Conservation (phyloP, 1,140 invertebrate species). For the Homalodisca vitripennis region DNA sequence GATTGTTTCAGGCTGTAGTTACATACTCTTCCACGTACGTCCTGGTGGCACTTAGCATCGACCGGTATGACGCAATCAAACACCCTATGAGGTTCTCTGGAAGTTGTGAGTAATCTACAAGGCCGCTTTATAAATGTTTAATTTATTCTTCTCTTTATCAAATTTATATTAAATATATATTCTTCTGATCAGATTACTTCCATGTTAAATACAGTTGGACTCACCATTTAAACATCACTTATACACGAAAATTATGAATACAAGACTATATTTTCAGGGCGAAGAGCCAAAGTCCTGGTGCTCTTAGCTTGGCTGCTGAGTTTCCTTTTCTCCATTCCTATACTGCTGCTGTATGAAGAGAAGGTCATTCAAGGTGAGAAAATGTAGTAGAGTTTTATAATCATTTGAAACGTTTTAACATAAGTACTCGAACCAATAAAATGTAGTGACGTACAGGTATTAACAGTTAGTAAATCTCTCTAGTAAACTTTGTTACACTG, state of each 20-base stretch:
- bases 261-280: constrained; percentile 59
- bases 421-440: background rate
- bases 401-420: background rate
- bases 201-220: too few relatives aligned
- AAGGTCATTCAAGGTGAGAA: constrained; percentile 72
- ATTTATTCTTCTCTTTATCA: too few relatives aligned
- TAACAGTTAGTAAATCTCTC: too few relatives aligned
- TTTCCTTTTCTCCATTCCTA: constrained; percentile 79
- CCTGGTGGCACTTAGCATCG: constrained; percentile 61
- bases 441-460: background rate
- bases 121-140: too few relatives aligned
- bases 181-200: too few relatives aligned
- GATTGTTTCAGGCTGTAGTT: constrained; percentile 52
- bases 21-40: constrained; percentile 65
- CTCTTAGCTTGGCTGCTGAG: constrained; percentile 80
- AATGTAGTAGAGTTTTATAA: constrained; percentile 21
- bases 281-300: constrained; percentile 75
- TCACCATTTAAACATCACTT: too few relatives aligned
- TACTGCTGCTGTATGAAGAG: constrained; percentile 80
- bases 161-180: too few relatives aligned
- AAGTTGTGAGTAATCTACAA: constrained; percentile 53
- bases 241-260: too few relatives aligned
- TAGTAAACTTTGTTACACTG: too few relatives aligned
- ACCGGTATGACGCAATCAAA: constrained; percentile 62
- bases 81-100: constrained; percentile 60